These are phyloP conservation scores for Diadophis punctatus DNA, from an alignment of 2,113 vertebrate species.

Conservation along the genomic window DNA sequence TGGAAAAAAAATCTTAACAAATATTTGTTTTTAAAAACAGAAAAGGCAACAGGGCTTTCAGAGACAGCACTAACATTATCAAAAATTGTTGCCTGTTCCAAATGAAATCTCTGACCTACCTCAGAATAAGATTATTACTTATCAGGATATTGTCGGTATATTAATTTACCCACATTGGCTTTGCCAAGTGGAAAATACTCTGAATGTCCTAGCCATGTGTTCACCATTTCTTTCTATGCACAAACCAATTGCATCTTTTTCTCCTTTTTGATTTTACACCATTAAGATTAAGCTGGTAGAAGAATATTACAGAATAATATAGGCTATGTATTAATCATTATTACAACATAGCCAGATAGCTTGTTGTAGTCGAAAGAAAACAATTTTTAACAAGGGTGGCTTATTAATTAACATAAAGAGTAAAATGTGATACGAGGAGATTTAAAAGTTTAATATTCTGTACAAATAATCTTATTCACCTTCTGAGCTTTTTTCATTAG, in stretches of 20 bases:
- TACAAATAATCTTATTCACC: background rate
- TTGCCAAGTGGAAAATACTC: background rate
- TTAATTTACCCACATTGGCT: background rate
- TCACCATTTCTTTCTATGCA: background rate
- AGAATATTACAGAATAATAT: background rate
- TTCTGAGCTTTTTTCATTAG: background rate
- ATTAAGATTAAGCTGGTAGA: background rate
- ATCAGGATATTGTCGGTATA: background rate
- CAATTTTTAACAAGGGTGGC: background rate
- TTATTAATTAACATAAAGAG: background rate
- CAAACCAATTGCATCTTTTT: background rate
- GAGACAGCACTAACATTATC: background rate
- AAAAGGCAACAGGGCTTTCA: background rate
- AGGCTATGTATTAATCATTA: background rate
- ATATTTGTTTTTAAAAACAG: background rate
- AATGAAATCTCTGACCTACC: background rate
- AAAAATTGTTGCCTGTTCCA: background rate
- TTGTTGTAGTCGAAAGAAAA: background rate
- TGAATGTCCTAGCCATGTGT: background rate
- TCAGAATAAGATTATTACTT: background rate
- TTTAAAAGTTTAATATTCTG: background rate
- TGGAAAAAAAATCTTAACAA: background rate
- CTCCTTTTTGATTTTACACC: background rate
- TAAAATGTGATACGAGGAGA: background rate
- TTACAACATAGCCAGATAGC: background rate